A percentile compares a stretch with the other conserved stretches of the same genome.
Conservation (phyloP, 1,140 invertebrate species). For the Phortica variegata region DNA sequence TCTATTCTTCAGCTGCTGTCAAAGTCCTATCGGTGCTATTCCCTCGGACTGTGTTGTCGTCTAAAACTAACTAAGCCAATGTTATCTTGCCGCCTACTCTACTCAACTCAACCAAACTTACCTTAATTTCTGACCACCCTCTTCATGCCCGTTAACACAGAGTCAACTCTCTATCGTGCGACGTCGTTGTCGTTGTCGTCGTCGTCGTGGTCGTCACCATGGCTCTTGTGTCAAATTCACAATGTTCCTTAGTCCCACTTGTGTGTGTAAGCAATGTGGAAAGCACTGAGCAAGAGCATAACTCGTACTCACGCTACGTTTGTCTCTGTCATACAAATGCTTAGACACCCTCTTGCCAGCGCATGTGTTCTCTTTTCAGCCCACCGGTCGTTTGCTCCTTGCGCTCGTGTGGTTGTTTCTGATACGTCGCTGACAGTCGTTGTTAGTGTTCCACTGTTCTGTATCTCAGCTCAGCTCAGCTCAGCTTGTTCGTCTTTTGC, state of each 20-base stretch:
- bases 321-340: slow-evolving; percentile 1
- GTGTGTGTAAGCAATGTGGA: too few species aligned
- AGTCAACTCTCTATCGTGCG: background rate
- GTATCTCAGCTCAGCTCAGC: too few species aligned
- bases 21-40: slow-evolving; percentile 27
- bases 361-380: slow-evolving; percentile 1
- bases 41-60: slow-evolving; percentile 1
- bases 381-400: slow-evolving; percentile 1
- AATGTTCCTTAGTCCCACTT: slow-evolving; percentile 30
- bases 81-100: background rate
- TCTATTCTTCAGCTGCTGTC: slow-evolving; percentile 8
- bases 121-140: slow-evolving; percentile 17
- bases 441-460: too few species aligned
- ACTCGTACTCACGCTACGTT: slow-evolving; percentile 9
- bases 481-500: too few species aligned
- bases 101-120: slow-evolving; percentile 12
- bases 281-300: slow-evolving; percentile 19
- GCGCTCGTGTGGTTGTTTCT: too few species aligned
- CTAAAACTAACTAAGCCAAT: background rate
- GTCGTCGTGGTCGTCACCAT: slow-evolving; percentile 4
- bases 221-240: slow-evolving; percentile 33
- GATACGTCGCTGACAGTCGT: too few species aligned
- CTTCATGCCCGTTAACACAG: slow-evolving; percentile 22
- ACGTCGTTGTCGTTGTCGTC: background rate
- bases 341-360: background rate